Base-by-base conservation (phyloP, 2,113 vertebrate species). In the Paracanthobrama guichenoti region DNA sequence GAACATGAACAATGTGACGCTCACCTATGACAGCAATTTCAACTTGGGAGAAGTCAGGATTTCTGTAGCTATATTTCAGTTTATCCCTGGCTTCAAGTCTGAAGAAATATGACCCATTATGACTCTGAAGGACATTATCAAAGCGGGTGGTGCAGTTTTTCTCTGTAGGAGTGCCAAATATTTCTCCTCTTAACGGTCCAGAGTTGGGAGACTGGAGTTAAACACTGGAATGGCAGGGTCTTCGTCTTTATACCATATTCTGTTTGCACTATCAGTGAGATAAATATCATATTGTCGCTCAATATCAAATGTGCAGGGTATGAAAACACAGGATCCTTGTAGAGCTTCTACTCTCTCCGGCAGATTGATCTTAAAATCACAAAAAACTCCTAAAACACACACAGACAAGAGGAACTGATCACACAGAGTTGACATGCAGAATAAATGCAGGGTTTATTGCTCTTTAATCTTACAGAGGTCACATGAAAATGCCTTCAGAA, bases 221-320 rank as follows among this genome's bases (percentile, higher is more conserved):
- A 81, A 81, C 28, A 50, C 60, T 31, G 0, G 11, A 28, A 12
- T 14, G 8, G 0, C 0, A 24, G 20, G 0, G 5, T 1, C 12
- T 50, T 0, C 13, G 2, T n/a, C 16, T 35, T 81, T 81, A n/a
- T 4, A 53, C 79, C n/a, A n/a, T n/a, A 8, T 12, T 80, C 79
- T 53, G 20, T 53, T 81, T 71, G 6, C 28, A 18, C 0, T n/a
- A 5, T 55, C 3, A 18, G 46, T 55, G 46, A 81, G 79, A 0
- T 24, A 0, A 6, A 0, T 1, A 2, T 24, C 0, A 39, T 1
- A 11, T 3, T 3, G 0, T 18, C 44, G 0, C n/a, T 28, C 6
- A 22, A 84, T 71, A 0, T 84, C 13, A 69, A 84, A 87, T 2
- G 35, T 71, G 48, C 86, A 87, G 59, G 82, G 67, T 55, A 86